A percentile compares a stretch with the other conserved stretches of the same genome.
Evolutionary conservation across 1,140 invertebrate species (phyloP).

Genomic region (Ips nitidus): DNA sequence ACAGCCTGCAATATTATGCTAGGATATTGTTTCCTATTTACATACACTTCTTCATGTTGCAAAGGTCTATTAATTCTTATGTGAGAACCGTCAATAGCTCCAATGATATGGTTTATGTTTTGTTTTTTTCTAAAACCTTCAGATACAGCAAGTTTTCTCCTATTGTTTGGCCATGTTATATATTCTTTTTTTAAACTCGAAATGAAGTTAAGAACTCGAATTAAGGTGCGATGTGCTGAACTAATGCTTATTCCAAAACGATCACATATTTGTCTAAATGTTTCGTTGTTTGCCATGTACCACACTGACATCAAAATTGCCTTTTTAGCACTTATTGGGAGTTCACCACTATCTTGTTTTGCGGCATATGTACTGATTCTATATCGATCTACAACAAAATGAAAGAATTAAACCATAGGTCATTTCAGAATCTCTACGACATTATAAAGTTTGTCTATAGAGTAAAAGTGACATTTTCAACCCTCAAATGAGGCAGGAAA

Average conservation of each 20-base stretch:
- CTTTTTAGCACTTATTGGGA: no score
- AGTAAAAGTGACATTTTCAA: no score
- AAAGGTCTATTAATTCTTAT: conserved; percentile 22
- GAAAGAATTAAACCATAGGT: no score
- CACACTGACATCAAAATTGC: not conserved
- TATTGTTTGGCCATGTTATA: not conserved
- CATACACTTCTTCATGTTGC: conserved; percentile 18
- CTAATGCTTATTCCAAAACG: not conserved
- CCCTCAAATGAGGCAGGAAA: no score
- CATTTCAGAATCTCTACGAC: no score
- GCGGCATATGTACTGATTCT: no score
- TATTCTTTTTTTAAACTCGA: not conserved
- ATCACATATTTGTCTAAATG: not conserved
- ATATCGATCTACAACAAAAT: no score
- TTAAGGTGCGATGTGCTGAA: not conserved
- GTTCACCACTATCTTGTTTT: no score
- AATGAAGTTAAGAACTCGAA: not conserved
- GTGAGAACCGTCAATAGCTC: no score
- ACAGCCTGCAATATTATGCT: not conserved
- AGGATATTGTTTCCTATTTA: conserved; percentile 19
- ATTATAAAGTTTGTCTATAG: no score
- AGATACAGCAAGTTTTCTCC: not conserved
- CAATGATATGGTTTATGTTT: not conserved
- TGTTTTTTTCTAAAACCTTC: not conserved
- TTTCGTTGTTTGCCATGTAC: not conserved